Conservation (phyloP, 2,797 vertebrate genomes). For the Cygnus olor region DNA sequence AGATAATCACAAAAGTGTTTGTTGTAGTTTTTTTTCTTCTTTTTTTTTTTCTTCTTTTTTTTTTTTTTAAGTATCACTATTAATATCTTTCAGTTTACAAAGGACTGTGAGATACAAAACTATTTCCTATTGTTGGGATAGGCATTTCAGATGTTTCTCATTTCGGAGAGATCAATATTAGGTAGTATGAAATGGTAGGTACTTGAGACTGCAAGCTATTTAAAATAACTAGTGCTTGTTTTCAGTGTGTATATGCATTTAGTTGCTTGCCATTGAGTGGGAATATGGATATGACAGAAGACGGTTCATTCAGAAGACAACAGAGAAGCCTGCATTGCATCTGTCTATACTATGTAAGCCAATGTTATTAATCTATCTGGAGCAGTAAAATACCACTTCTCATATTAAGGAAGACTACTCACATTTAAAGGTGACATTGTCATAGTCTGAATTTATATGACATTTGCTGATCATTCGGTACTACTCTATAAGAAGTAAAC, state of each 20-base stretch:
- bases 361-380: background rate
- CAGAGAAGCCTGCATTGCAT: background rate
- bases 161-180: background rate
- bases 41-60: no score
- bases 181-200: background rate
- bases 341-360: background rate
- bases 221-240: background rate
- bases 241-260: background rate
- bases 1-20: background rate
- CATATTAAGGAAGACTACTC: background rate
- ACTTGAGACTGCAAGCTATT: background rate
- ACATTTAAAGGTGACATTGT: background rate
- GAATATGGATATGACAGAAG: background rate
- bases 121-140: background rate
- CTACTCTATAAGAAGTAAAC: background rate
- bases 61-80: accelerated
- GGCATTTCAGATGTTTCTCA: background rate
- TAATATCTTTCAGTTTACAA: background rate
- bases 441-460: background rate
- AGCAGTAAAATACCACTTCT: background rate
- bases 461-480: background rate
- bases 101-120: background rate
- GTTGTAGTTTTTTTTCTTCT: no score
- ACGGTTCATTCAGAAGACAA: background rate
- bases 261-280: background rate